phyloP scores from a whole-genome alignment of 92 coral and sea anemone genomes.

The Phenganax marumi region DNA sequence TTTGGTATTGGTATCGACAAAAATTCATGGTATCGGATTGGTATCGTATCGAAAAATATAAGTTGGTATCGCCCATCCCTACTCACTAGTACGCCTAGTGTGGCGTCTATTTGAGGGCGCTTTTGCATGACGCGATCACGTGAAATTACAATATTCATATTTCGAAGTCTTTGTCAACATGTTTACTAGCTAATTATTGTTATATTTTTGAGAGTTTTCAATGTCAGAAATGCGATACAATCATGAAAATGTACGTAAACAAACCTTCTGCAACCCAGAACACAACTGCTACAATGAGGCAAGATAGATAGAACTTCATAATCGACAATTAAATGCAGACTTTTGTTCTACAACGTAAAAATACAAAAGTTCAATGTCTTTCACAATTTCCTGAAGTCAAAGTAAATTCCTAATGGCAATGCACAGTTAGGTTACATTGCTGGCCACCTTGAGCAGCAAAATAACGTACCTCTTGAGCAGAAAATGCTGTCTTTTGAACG shows the following conservation, averaged over 20 bases:
- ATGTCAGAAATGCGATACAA: too few relatives aligned
- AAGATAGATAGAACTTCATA: not conserved
- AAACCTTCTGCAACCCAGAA: not conserved
- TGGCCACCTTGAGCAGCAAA: not conserved
- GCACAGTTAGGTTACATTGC: not conserved
- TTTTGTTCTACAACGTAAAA: not conserved
- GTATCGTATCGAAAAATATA: too few relatives aligned
- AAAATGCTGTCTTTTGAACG: not conserved
- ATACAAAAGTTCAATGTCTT: not conserved
- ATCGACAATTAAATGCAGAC: not conserved
- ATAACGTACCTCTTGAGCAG: constrained; percentile 1
- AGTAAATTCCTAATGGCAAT: not conserved
- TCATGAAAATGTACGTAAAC: not conserved
- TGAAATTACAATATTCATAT: too few relatives aligned
- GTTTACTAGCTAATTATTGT: too few relatives aligned
- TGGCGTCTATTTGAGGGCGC: too few relatives aligned
- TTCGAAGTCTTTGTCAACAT: too few relatives aligned
- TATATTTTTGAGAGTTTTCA: too few relatives aligned
- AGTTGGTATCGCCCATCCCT: too few relatives aligned
- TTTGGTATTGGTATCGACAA: too few relatives aligned
- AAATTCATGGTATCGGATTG: too few relatives aligned
- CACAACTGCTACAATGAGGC: not conserved
- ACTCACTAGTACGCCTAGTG: too few relatives aligned
- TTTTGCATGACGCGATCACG: too few relatives aligned
- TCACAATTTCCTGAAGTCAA: not conserved